Base-by-base conservation (phyloP, 2,888 invertebrate genomes). In the Pterostichus madidus region DNA sequence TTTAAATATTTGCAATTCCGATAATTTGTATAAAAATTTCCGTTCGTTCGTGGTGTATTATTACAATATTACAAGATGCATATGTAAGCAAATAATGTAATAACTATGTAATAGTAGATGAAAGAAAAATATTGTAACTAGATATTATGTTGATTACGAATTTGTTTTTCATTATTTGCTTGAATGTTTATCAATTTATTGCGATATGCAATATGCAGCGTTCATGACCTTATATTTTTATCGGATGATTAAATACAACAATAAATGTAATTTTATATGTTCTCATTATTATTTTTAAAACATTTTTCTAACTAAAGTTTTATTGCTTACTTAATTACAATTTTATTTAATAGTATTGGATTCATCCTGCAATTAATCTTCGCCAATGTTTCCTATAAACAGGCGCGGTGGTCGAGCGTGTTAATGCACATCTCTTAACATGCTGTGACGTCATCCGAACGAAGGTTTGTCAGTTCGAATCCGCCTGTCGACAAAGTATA, bases 121-220 rank as follows among this genome's bases (percentile, higher is more conserved):
- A 59, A 10, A 59, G 24, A 59, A 52, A 52, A 59, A 56, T 17
- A 56, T 17, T 17, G 15, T 59, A 24, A 59, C 8, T 59, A 17
- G 53, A 56, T 56, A 56, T 8, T 59, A 24, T 59, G 15, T 17
- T 17, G 56, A 56, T 24, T 56, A 0, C 8, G 35, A 6, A 17
- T 31, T 8, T 59, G 4, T 56, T 24, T 59, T 59, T 59, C 59
- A 17, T 59, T 17, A 56, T 10, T 31, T 35, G 5, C 35, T 35
- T 35, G 35, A 64, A 35, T 10, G 13, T 64, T 64, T 59, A 59
- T 59, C 53, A 53, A 59, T 64, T 49, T 13, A 5, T 64, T 64
- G 35, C 64, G 32, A 11, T 64, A 64, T 64, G 32, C 64, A 64
- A 35, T 35, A 64, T 64, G 35, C 64, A 64, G n/a, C 32, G 35